Conservation (phyloP, 2,113 vertebrate species). For the Aegotheles bennettii region DNA sequence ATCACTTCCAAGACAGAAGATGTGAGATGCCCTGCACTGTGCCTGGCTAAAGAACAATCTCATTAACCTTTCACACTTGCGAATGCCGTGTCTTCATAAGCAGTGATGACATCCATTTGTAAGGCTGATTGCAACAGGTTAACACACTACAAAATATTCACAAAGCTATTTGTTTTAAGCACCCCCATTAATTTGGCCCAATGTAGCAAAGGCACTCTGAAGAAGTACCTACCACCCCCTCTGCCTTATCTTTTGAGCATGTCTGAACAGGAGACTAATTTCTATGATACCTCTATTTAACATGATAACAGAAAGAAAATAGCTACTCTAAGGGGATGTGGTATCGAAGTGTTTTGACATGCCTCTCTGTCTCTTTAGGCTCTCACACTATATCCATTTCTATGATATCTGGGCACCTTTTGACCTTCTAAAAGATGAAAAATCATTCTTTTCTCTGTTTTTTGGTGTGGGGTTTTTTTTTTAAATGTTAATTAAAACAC, state of each 20-base stretch:
- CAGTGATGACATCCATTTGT: background rate
- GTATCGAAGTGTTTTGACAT: slow-evolving; percentile 13
- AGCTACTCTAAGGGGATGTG: background rate
- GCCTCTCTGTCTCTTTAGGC: slow-evolving; percentile 14
- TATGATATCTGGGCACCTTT: slow-evolving; percentile 6
- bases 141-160: background rate
- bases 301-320: background rate
- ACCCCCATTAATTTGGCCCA: background rate
- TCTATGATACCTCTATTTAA: background rate
- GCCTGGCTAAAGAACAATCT: background rate
- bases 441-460: background rate
- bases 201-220: background rate
- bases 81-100: background rate
- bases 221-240: background rate
- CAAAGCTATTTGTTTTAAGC: background rate
- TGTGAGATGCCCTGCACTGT: background rate
- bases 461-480: background rate
- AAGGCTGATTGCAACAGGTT: background rate
- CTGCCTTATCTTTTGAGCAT: background rate
- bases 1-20: background rate
- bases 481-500: slow-evolving; percentile 37
- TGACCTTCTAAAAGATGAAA: slow-evolving; percentile 16
- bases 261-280: slow-evolving; percentile 10
- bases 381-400: background rate
- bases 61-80: background rate